A percentile compares a stretch with the other conserved stretches of the same genome.
Evolutionary conservation across 2,888 invertebrate species (phyloP).

Genomic region (Caenorhabditis zanzibari): DNA sequence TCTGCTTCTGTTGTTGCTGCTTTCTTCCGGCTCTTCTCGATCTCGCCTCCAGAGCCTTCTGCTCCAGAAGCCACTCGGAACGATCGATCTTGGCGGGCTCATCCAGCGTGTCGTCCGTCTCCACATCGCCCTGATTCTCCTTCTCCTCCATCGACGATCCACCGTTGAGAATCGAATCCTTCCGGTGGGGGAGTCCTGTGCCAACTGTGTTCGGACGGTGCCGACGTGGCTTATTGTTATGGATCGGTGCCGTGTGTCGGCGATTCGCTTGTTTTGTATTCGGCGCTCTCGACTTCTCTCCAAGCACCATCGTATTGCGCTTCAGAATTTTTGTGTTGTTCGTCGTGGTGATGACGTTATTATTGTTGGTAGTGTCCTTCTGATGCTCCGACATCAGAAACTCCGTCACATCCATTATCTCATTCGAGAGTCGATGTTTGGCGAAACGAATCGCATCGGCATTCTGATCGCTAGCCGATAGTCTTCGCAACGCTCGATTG

Average conservation of each 20-base stretch:
- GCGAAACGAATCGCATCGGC: constrained; percentile 37
- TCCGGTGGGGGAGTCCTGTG: constrained; percentile 57
- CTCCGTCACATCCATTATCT: constrained; percentile 52
- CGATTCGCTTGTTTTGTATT: constrained; percentile 37
- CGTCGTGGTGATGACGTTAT: no score
- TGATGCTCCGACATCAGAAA: constrained; percentile 55
- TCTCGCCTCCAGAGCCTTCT: constrained; percentile 52
- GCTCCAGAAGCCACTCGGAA: constrained; percentile 49
- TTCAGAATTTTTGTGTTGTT: constrained; percentile 23
- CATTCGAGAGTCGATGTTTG: constrained; percentile 35
- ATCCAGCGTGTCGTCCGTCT: constrained; percentile 52
- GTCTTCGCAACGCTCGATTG: constrained; percentile 42
- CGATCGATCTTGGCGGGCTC: constrained; percentile 7
- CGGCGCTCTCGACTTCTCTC: constrained; percentile 14
- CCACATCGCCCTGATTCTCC: constrained; percentile 57
- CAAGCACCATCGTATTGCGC: constrained; percentile 39
- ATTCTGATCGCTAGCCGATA: constrained; percentile 63
- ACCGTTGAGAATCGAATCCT: constrained; percentile 1
- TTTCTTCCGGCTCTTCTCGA: constrained; percentile 43
- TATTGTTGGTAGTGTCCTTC: background rate
- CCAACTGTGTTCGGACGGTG: constrained; percentile 70
- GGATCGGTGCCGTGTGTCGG: constrained; percentile 61
- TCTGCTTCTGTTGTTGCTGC: background rate
- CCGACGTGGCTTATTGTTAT: constrained; percentile 58
- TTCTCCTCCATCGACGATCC: constrained; percentile 58